Percentiles rank a stretch among this genome's conserved stretches.
phyloP scores from a whole-genome alignment of 1,140 invertebrate genomes.

The Cecropterus lyciades region DNA sequence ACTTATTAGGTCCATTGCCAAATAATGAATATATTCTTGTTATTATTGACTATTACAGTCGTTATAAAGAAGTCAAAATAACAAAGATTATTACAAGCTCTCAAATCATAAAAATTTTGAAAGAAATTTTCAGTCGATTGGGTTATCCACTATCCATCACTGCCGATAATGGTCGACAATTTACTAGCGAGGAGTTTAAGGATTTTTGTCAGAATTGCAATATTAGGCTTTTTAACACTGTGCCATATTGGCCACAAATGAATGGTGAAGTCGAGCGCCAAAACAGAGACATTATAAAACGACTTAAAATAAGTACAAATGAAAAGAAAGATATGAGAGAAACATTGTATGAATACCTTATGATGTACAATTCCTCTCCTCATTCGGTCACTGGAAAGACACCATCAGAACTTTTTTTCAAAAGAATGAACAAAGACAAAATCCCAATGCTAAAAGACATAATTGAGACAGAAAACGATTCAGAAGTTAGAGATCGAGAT shows the following conservation, averaged over 20 bases:
- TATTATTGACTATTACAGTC: conserved; percentile 38
- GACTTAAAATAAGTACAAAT: conserved; percentile 37
- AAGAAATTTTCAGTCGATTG: conserved; percentile 30
- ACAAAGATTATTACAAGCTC: conserved; percentile 2
- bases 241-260: conserved; percentile 49
- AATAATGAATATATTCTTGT: conserved; percentile 36
- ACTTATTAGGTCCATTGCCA: conserved; percentile 35
- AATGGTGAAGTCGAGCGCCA: conserved; percentile 51
- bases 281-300: conserved; percentile 44
- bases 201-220: conserved; percentile 19
- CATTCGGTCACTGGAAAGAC: conserved; percentile 42
- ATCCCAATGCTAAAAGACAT: conserved; percentile 27
- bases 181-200: conserved; percentile 40
- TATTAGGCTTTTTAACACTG: conserved; percentile 37
- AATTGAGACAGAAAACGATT: conserved; percentile 2
- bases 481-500: conserved; percentile 38
- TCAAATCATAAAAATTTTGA: conserved; percentile 25
- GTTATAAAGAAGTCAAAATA: conserved; percentile 44
- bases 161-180: conserved; percentile 40
- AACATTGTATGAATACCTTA: conserved; percentile 36
- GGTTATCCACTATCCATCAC: conserved; percentile 28
- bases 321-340: conserved; percentile 41
- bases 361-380: conserved; percentile 48
- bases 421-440: conserved; percentile 40
- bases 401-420: conserved; percentile 42